Conservation (phyloP, 2,113 vertebrate species). For the Microcebus lehilahytsara region DNA sequence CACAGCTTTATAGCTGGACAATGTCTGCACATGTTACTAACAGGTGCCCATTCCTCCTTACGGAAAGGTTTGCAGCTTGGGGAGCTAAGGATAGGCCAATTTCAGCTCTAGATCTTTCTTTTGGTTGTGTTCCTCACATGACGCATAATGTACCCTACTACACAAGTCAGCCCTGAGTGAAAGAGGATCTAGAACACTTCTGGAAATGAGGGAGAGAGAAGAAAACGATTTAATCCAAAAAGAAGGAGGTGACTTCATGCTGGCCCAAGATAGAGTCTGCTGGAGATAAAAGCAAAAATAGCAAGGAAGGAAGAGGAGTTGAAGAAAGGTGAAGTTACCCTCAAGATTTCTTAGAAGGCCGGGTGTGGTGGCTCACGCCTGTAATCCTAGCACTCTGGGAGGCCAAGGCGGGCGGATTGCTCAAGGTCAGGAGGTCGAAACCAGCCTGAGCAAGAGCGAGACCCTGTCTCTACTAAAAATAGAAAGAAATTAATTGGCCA, state of each 20-base stretch:
- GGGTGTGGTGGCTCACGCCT: too few relatives aligned
- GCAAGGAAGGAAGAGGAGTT: not conserved
- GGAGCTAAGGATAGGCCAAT: not conserved
- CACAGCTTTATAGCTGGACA: not conserved
- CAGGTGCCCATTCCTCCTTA: not conserved
- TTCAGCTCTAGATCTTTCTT: not conserved
- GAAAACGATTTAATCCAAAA: not conserved
- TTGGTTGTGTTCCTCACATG: not conserved
- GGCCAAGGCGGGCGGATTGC: too few relatives aligned
- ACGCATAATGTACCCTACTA: not conserved
- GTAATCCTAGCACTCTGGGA: too few relatives aligned
- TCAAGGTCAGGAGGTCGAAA: too few relatives aligned
- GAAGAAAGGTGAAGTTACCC: not conserved
- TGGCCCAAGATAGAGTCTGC: not conserved
- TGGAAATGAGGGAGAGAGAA: not conserved
- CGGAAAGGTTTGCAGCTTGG: not conserved
- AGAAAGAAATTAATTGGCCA: too few relatives aligned
- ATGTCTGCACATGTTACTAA: not conserved
- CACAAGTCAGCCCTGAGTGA: not conserved
- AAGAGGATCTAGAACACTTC: not conserved
- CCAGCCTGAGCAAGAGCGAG: too few relatives aligned
- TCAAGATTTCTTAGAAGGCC: not conserved
- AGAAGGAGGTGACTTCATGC: not conserved
- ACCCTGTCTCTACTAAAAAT: too few relatives aligned
- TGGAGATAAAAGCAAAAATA: not conserved